These are phyloP conservation scores for Clusia tigrina DNA, from an alignment of 2,888 invertebrate species.

Conservation along the genomic window DNA sequence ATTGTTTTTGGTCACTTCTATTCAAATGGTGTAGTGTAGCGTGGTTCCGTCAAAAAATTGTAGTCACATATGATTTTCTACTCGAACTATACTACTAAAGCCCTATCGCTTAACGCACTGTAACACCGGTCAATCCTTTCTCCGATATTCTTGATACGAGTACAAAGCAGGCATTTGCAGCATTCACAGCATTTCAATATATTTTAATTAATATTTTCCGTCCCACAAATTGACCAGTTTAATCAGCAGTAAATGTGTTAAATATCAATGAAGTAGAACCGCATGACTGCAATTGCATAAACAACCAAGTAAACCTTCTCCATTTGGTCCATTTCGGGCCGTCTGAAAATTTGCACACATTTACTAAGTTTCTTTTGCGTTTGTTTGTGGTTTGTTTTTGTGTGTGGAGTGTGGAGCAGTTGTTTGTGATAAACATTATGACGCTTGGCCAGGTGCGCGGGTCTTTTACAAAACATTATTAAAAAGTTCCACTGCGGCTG, in stretches of 20 bases:
- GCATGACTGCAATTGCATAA: background rate
- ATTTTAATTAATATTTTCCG: too few species aligned
- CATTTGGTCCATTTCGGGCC: background rate
- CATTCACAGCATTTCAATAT: too few species aligned
- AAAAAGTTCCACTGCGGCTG: conserved; percentile 28
- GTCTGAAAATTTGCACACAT: background rate
- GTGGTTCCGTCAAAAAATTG: too few species aligned
- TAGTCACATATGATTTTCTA: too few species aligned
- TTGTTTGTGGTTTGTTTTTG: too few species aligned
- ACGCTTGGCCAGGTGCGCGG: conserved; percentile 60
- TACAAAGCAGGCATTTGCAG: too few species aligned
- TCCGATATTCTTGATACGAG: too few species aligned
- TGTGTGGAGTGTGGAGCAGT: background rate
- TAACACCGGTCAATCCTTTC: too few species aligned
- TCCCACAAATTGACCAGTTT: background rate
- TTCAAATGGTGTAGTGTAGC: too few species aligned
- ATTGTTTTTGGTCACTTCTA: too few species aligned
- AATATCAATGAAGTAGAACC: background rate
- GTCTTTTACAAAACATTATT: conserved; percentile 21
- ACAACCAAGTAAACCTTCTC: background rate
- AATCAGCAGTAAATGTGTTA: background rate
- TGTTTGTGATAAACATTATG: conserved; percentile 31
- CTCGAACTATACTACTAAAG: too few species aligned
- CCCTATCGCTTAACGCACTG: too few species aligned
- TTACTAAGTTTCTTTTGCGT: background rate